Evolutionary conservation across 2,888 invertebrate species (phyloP).

Genomic region (Eueremaeus valkanovi): DNA sequence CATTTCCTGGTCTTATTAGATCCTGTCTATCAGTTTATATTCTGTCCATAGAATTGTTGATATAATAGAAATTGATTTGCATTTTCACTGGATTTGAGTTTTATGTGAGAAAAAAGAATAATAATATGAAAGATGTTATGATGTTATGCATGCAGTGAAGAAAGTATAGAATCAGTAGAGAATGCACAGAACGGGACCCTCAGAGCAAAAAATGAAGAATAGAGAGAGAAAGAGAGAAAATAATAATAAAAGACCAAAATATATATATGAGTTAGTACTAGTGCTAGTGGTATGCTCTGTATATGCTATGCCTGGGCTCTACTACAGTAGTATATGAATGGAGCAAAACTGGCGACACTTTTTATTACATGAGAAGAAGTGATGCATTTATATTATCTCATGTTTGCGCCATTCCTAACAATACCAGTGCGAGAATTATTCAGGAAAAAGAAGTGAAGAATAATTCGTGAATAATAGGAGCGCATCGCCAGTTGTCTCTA

Average conservation of each 20-base stretch:
- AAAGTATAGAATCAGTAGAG: constrained; percentile 17
- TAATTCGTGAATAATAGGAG: constrained; percentile 30
- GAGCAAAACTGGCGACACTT: constrained; percentile 19
- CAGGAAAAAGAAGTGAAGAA: constrained; percentile 30
- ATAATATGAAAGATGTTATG: background rate
- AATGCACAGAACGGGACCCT: background rate
- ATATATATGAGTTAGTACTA: background rate
- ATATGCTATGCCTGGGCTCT: too few species aligned
- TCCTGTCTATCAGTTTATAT: background rate
- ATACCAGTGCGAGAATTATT: constrained; percentile 6
- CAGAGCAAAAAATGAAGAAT: background rate
- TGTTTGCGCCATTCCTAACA: constrained; percentile 33
- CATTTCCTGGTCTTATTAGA: constrained; percentile 4
- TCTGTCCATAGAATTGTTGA: background rate
- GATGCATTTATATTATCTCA: constrained; percentile 35
- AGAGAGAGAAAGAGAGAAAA: background rate
- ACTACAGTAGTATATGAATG: constrained; percentile 1
- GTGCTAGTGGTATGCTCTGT: background rate
- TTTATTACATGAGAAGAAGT: constrained; percentile 27
- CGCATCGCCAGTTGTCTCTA: constrained; percentile 30
- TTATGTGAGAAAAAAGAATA: constrained; percentile 5
- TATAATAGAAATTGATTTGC: constrained; percentile 32
- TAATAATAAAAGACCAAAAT: background rate
- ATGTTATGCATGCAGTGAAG: constrained; percentile 9
- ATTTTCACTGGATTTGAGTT: constrained; percentile 20